Base-by-base conservation (phyloP, 2,797 vertebrate species). In the Bovichtus variegatus region DNA sequence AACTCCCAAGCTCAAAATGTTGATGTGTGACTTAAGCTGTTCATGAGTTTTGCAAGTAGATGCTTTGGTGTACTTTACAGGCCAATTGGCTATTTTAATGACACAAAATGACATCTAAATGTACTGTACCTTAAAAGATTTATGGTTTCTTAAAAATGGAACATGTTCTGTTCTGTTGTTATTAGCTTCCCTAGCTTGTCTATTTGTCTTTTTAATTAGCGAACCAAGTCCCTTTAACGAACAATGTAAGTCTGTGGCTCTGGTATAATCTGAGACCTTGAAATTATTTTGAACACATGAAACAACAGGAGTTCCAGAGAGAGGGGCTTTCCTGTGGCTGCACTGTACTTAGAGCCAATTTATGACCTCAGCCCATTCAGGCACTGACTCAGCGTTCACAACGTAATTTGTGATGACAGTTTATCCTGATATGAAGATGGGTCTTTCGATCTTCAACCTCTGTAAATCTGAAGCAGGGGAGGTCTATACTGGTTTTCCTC, bases 291-390 rank as follows among this genome's bases (percentile, higher is more conserved):
- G 7, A 65, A 78, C 27, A 44, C 34, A 54, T 69, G 68, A 74
- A 80, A 65, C 73, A 59, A 36, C 66, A 34, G 55, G 59, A 74
- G 65, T 19, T 36, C 40, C 64, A 72, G 68, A 55, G 66, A 70
- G 68, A 67, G 86, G 90, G 87, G 77, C 65, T 89, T 91, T 80
- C 86, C 85, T 15, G 0, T 64, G 47, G 43, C 71, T 49, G 8
- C 40, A 1, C n/a, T 31, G 10, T 21, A 34, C 61, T 49, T 1
- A 2, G 19, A 41, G 85, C 88, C 86, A 90, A 84, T 51, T 54
- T 71, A 80, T 92, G 88, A 90, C 79, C 82, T 92, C 86, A 93
- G 74, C 54, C 23, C 58, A 9, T 44, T 84, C 41, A 58, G 61
- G 46, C 66, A 41, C 23, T 27, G 36, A 55, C 74, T 79, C 19